Evolutionary conservation across 2,888 invertebrate genomes (phyloP).

Genomic region (Empis stercorea): DNA sequence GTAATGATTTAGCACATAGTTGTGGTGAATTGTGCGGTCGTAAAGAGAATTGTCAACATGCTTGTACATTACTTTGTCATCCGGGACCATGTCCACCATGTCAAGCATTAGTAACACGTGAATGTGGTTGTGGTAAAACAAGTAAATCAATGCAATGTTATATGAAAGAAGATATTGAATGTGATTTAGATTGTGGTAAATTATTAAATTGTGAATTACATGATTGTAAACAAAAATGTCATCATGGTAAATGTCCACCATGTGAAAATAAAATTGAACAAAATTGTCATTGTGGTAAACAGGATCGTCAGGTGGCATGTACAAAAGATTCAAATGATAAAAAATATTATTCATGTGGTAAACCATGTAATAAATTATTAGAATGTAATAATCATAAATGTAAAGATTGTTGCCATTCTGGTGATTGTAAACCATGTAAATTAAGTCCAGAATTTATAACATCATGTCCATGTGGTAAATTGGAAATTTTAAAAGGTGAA

Average conservation of each 20-base stretch:
- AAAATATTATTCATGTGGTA: conserved; percentile 46
- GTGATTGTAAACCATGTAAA: conserved; percentile 50
- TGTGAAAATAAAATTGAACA: conserved; percentile 57
- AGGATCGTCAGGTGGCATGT: conserved; percentile 48
- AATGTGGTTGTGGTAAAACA: conserved; percentile 69
- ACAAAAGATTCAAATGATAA: conserved; percentile 39
- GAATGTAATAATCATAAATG: conserved; percentile 61
- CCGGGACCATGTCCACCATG: conserved; percentile 93
- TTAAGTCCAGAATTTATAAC: conserved; percentile 47
- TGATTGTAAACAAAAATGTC: conserved; percentile 59
- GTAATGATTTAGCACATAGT: conserved; percentile 72
- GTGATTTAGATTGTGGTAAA: conserved; percentile 61
- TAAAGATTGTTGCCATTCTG: conserved; percentile 52
- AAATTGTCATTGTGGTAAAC: conserved; percentile 59
- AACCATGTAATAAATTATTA: conserved; percentile 45
- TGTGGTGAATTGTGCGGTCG: conserved; percentile 78
- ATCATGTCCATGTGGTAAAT: conserved; percentile 67
- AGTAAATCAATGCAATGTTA: conserved; percentile 57
- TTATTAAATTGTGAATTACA: conserved; percentile 66
- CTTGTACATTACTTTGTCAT: conserved; percentile 75
- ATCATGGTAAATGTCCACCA: conserved; percentile 59
- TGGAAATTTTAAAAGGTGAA: conserved; percentile 33
- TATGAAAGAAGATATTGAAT: conserved; percentile 55
- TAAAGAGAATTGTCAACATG: conserved; percentile 44
- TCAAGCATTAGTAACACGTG: conserved; percentile 54